A percentile compares a stretch with the other conserved stretches of the same genome.
Evolutionary conservation across 2,113 vertebrate species (phyloP).

Genomic region (Stegostoma tigrinum): DNA sequence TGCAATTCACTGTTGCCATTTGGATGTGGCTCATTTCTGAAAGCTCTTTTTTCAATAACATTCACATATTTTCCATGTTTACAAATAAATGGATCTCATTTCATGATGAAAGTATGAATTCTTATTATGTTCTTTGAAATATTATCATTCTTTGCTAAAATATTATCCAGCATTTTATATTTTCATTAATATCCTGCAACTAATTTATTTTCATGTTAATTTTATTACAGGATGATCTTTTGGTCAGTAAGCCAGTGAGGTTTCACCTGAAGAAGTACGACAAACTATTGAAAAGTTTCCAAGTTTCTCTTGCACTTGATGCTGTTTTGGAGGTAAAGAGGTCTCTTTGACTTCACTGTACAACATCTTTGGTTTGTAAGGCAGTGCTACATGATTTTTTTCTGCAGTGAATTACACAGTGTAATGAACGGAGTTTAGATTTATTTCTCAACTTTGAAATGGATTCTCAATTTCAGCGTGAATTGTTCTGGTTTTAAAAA

Average conservation of each 20-base stretch:
- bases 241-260: constrained; percentile 74
- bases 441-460: background rate
- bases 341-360: background rate
- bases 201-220: background rate
- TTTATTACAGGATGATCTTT: constrained; percentile 75
- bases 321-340: constrained; percentile 71
- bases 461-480: background rate
- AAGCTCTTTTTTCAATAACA: background rate
- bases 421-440: background rate
- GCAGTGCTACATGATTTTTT: background rate
- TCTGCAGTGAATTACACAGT: background rate
- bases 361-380: background rate
- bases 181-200: constrained; percentile 6
- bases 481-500: background rate
- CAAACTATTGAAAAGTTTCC: constrained; percentile 76
- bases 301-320: constrained; percentile 85
- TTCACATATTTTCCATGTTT: background rate
- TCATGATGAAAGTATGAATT: background rate
- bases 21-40: background rate
- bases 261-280: constrained; percentile 77
- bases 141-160: background rate
- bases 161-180: background rate
- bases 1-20: background rate
- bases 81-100: background rate
- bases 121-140: background rate